Base-by-base conservation (phyloP, 2,888 invertebrate genomes). In the Latrodectus elegans region DNA sequence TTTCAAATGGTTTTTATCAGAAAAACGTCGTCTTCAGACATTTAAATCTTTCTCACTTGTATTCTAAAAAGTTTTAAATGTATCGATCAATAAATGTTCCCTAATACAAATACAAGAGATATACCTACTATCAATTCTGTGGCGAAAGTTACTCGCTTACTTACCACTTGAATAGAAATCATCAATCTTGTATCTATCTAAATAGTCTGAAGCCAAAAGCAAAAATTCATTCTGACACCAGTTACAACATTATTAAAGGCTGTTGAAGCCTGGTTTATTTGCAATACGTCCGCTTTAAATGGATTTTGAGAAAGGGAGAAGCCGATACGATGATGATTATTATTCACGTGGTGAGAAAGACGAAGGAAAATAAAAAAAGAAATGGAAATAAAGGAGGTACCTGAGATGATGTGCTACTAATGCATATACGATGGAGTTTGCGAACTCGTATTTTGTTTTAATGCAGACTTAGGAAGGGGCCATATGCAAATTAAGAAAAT, bases 341-440 rank as follows among this genome's bases (percentile, higher is more conserved):
- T 82, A 82, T 82, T 82, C 82, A 82, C 75, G 74, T 75, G n/a
- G 75, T 74, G 55, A 74, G 75, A 38, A 52, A 15, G 17, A 55
- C 38, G 70, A 55, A 80, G 70, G 55, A 55, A 15, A 55, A 6
- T 6, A 14, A 14, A n/a, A 52, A 81, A 67, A 81, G 64, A 12
- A 53, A 11, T 51, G 17, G 17, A 51, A 55, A 68, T 68, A 70
- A 17, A 75, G 22, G 60, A 49, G n/a, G 75, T 22, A 38, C 67
- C 53, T 51, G 68, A 75, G 74, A 75, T 82, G 82, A 82, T 82
- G 82, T 22, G 68, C 74, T 75, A 60, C 82, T 82, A 82, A 82
- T 82, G 82, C 82, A 70, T 74, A 75, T 82, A 75, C 74, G 75
- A 82, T 82, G 74, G 82, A 68, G 22, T 55, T 82, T 10, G 52